These are phyloP conservation scores for Benthosema pterotum DNA, from an alignment of 2,797 vertebrate species.

Conservation along the genomic window DNA sequence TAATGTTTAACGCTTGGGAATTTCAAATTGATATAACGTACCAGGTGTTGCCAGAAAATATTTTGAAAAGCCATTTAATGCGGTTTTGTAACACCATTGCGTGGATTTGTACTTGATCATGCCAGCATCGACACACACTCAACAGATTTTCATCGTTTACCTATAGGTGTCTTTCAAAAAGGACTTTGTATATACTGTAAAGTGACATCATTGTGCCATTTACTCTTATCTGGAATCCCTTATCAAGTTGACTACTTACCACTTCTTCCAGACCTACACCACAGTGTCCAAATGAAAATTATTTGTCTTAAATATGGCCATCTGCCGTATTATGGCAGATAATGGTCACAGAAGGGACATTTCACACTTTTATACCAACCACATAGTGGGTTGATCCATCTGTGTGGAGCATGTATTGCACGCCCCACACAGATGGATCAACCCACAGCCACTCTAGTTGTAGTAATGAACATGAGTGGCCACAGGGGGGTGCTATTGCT, in stretches of 20 bases:
- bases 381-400: slow-evolving; percentile 6
- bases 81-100: slow-evolving; percentile 4
- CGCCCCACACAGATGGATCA: slow-evolving; percentile 11
- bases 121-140: neutral
- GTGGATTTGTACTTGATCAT: neutral
- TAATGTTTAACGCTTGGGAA: neutral
- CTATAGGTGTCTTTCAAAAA: neutral
- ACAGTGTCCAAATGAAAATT: neutral
- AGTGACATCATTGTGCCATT: slow-evolving; percentile 15
- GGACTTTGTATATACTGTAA: neutral
- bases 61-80: slow-evolving; percentile 1
- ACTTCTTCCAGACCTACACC: slow-evolving; percentile 12
- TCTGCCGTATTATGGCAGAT: no score
- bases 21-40: neutral
- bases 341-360: slow-evolving; percentile 20
- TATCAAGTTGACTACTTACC: slow-evolving; percentile 2
- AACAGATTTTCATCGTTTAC: neutral
- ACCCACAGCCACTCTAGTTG: neutral
- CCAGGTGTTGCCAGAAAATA: no score
- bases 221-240: neutral
- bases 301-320: slow-evolving; percentile 8
- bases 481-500: slow-evolving; percentile 58
- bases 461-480: neutral
- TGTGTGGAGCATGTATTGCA: no score
- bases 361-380: slow-evolving; percentile 11